These are phyloP conservation scores for Clostera curtula DNA, from an alignment of 2,888 invertebrate species.

Conservation along the genomic window DNA sequence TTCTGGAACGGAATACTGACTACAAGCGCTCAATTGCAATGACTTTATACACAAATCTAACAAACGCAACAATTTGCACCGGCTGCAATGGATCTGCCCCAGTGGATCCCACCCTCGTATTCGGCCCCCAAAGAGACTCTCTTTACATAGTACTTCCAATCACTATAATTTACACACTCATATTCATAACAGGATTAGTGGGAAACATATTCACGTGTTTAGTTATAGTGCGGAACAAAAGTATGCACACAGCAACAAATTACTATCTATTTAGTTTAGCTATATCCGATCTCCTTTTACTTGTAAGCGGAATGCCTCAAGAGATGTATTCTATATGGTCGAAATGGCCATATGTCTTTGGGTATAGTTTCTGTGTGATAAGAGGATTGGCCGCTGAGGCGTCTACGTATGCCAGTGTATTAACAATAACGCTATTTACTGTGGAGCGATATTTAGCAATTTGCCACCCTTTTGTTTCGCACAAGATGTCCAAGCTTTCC, in stretches of 20 bases:
- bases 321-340: conserved; percentile 88
- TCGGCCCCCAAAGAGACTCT: conserved; percentile 70
- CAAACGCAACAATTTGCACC: conserved; percentile 14
- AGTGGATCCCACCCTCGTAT: conserved; percentile 44
- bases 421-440: conserved; percentile 89
- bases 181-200: conserved; percentile 85
- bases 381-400: conserved; percentile 87
- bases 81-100: conserved; percentile 17
- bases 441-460: conserved; percentile 81
- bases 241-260: conserved; percentile 88
- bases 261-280: conserved; percentile 91
- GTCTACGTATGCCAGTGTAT: conserved; percentile 84
- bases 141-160: conserved; percentile 81
- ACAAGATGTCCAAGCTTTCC: conserved; percentile 91
- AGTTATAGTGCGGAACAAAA: conserved; percentile 86
- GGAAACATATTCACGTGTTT: conserved; percentile 91
- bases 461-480: conserved; percentile 78
- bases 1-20: no score
- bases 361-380: conserved; percentile 84
- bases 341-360: conserved; percentile 85
- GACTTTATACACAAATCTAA: conserved; percentile 7
- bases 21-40: no score
- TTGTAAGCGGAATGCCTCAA: conserved; percentile 86
- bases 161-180: conserved; percentile 83
- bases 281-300: conserved; percentile 85